Base-by-base conservation (phyloP, 1,140 invertebrate species). In the Heliconius himera region DNA sequence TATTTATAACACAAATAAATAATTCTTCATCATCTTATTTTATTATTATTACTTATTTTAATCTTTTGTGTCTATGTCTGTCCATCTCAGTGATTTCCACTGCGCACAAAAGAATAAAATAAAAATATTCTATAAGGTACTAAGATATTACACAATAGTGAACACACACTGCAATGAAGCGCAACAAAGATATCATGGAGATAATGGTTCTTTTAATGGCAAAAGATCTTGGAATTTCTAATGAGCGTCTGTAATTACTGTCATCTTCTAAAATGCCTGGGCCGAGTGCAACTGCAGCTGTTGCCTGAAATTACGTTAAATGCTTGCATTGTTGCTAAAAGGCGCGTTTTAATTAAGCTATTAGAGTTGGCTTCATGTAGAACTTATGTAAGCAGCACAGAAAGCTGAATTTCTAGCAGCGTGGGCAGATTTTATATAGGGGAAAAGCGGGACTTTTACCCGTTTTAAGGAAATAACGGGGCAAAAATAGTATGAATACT, bases 161-260 rank as follows among this genome's bases (percentile, higher is more conserved):
- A 60, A 66, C 60, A 66, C 54, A 56, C 22, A 29, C 4, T 13
- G 60, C 60, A 66, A 29, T 66, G 13, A 66, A 66, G 26, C 60
- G 22, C 60, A 66, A 66, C 60, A 66, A 66, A 66, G 60, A 29
- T 66, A 60, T 22, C 29, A 41, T 76, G 29, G 56, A 76, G 36
- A 76, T 76, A 76, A 76, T 70, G 66, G 74, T 60, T 41, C 22
- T 41, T 76, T 76, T 76, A 70, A 76, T 46, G 66, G 38, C 11
- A 76, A 70, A 70, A 38, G 29, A 49, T 76, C 74, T 38, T 60
- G 20, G 74, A 66, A 66, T 75, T 22, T 26, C 46, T 75, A 75
- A 75, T 41, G 74, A 76, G 75, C 66, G 75, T 49, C 54, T 70
- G 41, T 76, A 76, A 76, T 76, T 71, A 71, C 75, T 70, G 75